Base-by-base conservation (phyloP, 2,888 invertebrate genomes). In the Rhingia campestris region DNA sequence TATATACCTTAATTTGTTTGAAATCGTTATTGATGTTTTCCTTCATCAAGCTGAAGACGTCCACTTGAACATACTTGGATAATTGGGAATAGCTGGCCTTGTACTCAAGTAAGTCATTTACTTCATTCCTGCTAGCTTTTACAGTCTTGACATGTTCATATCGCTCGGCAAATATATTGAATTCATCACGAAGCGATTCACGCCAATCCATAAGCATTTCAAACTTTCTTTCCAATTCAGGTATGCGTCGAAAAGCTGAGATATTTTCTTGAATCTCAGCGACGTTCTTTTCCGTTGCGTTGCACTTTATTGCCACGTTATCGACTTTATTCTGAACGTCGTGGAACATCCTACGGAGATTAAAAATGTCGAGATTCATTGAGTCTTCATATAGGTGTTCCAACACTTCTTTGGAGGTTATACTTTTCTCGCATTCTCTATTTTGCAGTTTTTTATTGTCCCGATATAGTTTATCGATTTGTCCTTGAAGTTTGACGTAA, bases 21-120 rank as follows among this genome's bases (percentile, higher is more conserved):
- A 74, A 33, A 43, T 84, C 61, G 0, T 30, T 30, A 3, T 14
- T 4, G n/a, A 84, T 75, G 2, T 74, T 74, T 6, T 33, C 22
- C 9, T 54, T 63, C 0, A 61, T 51, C 7, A 2, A 1, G 3
- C 59, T 5, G 9, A 80, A 84, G 4, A n/a, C 3, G 3, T 0
- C 7, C 5, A 39, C 47, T 3, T 12, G 59, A 22, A 84, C 66
- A 49, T 70, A 84, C 4, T 10, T 74, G 3, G n/a, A 9, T 3
- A 84, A 53, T 4, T 80, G 51, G 4, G n/a, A 32, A n/a, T 70
- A 84, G 43, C 59, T 39, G 6, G 80, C 80, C 33, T 84, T 84
- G 6, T 66, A 33, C 37, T 47, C 33, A 3, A 84, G 43, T 3
- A 70, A 4, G 9, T 54, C 64, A 2, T 54, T 10, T 0, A 84